A percentile compares a stretch with the other conserved stretches of the same genome.
Conservation (phyloP, 2,888 invertebrate genomes). For the Seira sanloemensis region DNA sequence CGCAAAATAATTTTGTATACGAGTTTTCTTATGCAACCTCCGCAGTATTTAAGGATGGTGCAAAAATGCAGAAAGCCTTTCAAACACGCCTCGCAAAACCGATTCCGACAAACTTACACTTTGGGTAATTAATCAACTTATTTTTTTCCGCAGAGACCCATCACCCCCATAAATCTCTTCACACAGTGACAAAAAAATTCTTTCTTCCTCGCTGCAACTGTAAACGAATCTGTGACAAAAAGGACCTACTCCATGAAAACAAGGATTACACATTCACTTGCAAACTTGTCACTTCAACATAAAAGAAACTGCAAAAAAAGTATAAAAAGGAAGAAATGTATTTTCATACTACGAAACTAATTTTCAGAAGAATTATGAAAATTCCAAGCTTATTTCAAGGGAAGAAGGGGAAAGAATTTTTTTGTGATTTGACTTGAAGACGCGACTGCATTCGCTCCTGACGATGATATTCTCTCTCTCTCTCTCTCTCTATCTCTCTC, state of each 20-base stretch:
- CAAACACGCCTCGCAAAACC: not conserved
- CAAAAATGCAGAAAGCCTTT: not conserved
- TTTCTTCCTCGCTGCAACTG: not conserved
- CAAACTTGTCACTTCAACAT: not conserved
- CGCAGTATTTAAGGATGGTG: too few relatives aligned
- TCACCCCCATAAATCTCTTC: conserved; percentile 14
- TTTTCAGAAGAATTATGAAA: not conserved
- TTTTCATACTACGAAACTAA: not conserved
- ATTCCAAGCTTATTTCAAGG: not conserved
- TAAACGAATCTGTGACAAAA: not conserved
- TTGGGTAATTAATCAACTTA: conserved; percentile 7
- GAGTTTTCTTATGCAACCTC: too few relatives aligned
- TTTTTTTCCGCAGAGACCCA: not conserved
- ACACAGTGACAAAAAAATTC: not conserved
- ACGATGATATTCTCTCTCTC: conserved; percentile 2
- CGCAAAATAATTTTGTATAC: too few relatives aligned
- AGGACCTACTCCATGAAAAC: conserved; percentile 11
- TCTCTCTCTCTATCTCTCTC: conserved; percentile 14
- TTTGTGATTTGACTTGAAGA: not conserved
- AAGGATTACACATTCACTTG: conserved; percentile 1
- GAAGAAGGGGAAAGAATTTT: conserved; percentile 2
- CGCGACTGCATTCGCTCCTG: conserved; percentile 6
- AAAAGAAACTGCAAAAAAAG: conserved; percentile 3
- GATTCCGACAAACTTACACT: not conserved
- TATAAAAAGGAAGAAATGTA: not conserved